A percentile compares a stretch with the other conserved stretches of the same genome.
These are phyloP conservation scores for Myiagra hebetior DNA, from an alignment of 2,113 vertebrate species.

Conservation along the genomic window DNA sequence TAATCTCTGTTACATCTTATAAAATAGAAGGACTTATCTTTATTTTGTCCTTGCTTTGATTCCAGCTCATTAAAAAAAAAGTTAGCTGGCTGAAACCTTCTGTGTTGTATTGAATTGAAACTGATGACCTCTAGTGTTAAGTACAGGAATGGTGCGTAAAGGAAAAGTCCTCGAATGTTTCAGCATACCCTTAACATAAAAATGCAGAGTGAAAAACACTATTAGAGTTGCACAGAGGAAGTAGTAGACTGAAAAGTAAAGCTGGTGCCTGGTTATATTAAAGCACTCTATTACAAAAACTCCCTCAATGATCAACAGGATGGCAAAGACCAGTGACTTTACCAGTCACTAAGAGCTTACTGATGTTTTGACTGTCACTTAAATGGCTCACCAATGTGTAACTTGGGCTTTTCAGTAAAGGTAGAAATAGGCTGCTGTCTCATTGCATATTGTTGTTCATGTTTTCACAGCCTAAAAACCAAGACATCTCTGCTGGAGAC, in stretches of 20 bases:
- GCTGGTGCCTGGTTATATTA: neutral
- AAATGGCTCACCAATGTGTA: neutral
- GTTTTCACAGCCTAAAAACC: conserved; percentile 66
- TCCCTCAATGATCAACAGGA: neutral
- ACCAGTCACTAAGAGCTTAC: neutral
- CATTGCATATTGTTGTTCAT: neutral
- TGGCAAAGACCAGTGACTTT: neutral
- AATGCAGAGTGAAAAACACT: neutral
- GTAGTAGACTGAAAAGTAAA: neutral
- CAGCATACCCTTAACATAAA: neutral
- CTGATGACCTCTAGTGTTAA: conserved; percentile 35
- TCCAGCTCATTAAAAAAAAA: neutral
- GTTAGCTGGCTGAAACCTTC: neutral
- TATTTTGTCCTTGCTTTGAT: neutral
- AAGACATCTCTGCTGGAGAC: conserved; percentile 50
- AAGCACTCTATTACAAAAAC: neutral
- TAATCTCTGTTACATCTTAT: neutral
- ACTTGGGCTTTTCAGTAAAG: neutral
- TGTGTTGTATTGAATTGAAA: neutral
- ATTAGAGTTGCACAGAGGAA: neutral
- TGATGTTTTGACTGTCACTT: neutral
- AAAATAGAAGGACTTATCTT: neutral
- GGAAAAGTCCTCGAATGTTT: neutral
- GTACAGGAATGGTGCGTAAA: neutral
- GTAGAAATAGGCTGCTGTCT: neutral